These are phyloP conservation scores for Colletes gigas DNA, from an alignment of 1,140 invertebrate species.

Conservation along the genomic window DNA sequence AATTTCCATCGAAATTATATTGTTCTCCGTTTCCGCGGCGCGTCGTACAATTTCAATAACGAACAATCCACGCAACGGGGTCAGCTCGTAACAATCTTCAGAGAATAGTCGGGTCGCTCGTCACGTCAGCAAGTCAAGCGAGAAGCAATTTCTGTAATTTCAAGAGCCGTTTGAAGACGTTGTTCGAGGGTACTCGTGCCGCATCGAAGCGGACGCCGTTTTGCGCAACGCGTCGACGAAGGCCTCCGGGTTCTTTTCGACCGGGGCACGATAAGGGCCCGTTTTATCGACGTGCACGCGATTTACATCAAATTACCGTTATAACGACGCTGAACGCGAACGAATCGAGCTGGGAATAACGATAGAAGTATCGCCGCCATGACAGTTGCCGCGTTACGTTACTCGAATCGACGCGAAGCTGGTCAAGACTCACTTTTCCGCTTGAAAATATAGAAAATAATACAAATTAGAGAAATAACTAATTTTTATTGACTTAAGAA, in stretches of 20 bases:
- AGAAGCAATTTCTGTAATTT: conserved; percentile 62
- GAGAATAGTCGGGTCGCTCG: conserved; percentile 35
- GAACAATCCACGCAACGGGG: conserved; percentile 37
- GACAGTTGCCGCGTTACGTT: not conserved
- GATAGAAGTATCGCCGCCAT: conserved; percentile 12
- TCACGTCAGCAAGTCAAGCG: conserved; percentile 60
- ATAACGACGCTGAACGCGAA: not conserved
- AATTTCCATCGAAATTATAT: not conserved
- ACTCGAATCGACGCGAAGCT: too few species aligned
- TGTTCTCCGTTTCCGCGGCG: not conserved
- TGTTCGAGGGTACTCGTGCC: not conserved
- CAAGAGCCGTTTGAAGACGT: conserved; percentile 41
- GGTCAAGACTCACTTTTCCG: too few species aligned
- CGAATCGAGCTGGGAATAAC: conserved; percentile 3
- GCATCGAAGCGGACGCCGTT: conserved; percentile 11
- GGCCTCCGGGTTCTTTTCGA: not conserved
- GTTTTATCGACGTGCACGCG: conserved; percentile 35
- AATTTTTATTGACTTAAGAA: too few species aligned
- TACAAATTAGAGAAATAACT: too few species aligned
- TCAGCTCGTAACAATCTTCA: conserved; percentile 36
- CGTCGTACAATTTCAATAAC: conserved; percentile 22
- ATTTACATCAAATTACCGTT: conserved; percentile 30
- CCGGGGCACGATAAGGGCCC: conserved; percentile 23
- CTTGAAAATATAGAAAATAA: too few species aligned
- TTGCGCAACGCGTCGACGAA: conserved; percentile 36